These are phyloP conservation scores for Prosopocoilus inquinatus DNA, from an alignment of 2,888 invertebrate species.

Conservation along the genomic window DNA sequence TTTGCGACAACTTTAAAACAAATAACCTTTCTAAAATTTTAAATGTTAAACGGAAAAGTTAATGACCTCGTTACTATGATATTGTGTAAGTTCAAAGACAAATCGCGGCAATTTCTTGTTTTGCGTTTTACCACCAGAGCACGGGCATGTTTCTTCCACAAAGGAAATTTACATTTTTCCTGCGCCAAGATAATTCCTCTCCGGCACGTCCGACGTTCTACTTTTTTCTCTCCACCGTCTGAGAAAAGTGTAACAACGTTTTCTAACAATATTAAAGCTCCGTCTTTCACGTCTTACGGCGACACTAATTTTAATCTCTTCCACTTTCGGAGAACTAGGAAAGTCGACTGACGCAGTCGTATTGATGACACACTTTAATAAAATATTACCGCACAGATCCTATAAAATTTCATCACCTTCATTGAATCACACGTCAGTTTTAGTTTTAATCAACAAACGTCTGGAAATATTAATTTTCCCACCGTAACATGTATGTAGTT, in stretches of 20 bases:
- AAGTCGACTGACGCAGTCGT: constrained; percentile 21
- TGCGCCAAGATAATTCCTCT: neutral
- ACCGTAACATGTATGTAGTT: constrained; percentile 6
- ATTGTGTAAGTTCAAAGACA: constrained; percentile 12
- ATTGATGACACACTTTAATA: constrained; percentile 20
- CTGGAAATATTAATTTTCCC: constrained; percentile 2
- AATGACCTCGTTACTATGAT: constrained; percentile 6
- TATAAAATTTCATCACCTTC: constrained; percentile 15
- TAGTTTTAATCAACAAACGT: constrained; percentile 20
- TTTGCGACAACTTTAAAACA: too few species aligned
- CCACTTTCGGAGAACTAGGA: constrained; percentile 16
- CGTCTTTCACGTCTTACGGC: constrained; percentile 22
- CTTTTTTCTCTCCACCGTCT: constrained; percentile 5
- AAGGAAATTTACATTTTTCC: constrained; percentile 17
- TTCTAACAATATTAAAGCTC: constrained; percentile 23
- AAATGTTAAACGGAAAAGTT: neutral
- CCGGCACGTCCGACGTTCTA: too few species aligned
- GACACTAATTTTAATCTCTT: constrained; percentile 26
- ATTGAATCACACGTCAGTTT: constrained; percentile 17
- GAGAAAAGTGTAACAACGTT: constrained; percentile 13
- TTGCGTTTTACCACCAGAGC: neutral
- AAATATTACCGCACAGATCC: constrained; percentile 21
- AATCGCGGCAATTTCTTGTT: constrained; percentile 19
- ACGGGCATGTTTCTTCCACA: constrained; percentile 8
- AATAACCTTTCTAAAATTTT: neutral